These are phyloP conservation scores for Toxostoma redivivum DNA, from an alignment of 2,113 vertebrate genomes.

Conservation along the genomic window DNA sequence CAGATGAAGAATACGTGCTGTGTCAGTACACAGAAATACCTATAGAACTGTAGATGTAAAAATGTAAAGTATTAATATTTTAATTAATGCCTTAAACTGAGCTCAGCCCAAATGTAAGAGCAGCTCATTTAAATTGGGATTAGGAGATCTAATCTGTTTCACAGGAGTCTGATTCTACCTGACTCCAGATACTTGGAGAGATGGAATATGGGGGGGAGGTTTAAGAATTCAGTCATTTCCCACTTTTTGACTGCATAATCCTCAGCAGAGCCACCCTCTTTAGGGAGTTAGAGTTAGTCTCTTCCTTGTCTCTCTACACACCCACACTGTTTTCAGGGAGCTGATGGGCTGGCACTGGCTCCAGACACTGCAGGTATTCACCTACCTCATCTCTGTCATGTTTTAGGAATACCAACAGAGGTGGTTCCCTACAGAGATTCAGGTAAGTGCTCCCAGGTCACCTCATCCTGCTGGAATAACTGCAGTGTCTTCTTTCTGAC, in stretches of 20 bases:
- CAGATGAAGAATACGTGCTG: background rate
- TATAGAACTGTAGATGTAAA: background rate
- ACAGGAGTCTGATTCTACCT: background rate
- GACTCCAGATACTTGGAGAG: background rate
- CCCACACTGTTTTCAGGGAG: background rate
- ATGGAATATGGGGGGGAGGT: background rate
- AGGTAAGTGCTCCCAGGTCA: background rate
- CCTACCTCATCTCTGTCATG: background rate
- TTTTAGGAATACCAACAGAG: conserved; percentile 35
- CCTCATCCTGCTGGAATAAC: background rate
- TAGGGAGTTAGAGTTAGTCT: background rate
- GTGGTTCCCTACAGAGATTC: conserved; percentile 4
- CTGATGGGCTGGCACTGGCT: background rate
- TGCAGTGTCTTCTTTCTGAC: background rate
- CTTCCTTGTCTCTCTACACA: background rate
- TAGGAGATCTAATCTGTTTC: background rate
- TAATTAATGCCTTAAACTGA: background rate
- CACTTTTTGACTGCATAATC: background rate
- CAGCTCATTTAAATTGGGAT: background rate
- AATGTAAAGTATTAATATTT: background rate
- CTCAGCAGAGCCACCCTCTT: background rate
- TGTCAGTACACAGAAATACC: background rate
- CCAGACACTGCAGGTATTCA: background rate
- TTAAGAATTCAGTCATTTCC: background rate
- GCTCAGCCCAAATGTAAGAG: background rate